Base-by-base conservation (phyloP, 1,140 invertebrate genomes). In the Lanistes nyassanus region DNA sequence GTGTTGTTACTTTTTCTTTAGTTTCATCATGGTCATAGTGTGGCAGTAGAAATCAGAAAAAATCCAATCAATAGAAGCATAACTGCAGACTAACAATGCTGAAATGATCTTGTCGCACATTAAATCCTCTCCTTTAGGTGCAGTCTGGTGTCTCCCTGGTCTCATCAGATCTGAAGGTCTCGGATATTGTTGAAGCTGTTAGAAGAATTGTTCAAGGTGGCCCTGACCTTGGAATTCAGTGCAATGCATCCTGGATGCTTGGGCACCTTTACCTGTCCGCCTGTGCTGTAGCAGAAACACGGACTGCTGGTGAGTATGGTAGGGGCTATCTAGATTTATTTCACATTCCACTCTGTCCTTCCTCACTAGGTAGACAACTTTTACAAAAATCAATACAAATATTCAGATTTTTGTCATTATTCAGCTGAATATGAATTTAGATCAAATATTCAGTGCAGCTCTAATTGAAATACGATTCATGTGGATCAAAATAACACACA, bases 191-290 rank as follows among this genome's bases (percentile, higher is more conserved):
- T 65, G 77, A 76, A 53, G 67, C 77, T 53, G 79, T 77, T 13
- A 79, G 70, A 21, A 77, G 78, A 31, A 79, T 77, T 3, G 65
- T 80, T 47, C 56, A 58, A 62, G 60, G 69, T 81, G 55, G 65
- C 64, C 39, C 39, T 65, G 79, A 85, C 64, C 74, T 85, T 75
- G 82, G 83, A 13, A 75, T 86, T 19, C 83, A 85, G 79, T 75
- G 80, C 70, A 79, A 79, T 65, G 72, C 78, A 62, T 79, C 82
- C 7, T 86, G 84, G 84, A 81, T 86, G 83, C 75, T 87, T 66
- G 85, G 85, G 34, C 81, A 84, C 39, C 71, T 84, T 9, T 80
- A 85, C 69, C 34, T 85, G 56, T 82, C 84, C 31, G 80, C 80
- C 7, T 82, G 79, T 70, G 69, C 76, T 60, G 80, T 81, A 11